Conservation (phyloP, 2,888 invertebrate species). For the Stenichneumon culpator region DNA sequence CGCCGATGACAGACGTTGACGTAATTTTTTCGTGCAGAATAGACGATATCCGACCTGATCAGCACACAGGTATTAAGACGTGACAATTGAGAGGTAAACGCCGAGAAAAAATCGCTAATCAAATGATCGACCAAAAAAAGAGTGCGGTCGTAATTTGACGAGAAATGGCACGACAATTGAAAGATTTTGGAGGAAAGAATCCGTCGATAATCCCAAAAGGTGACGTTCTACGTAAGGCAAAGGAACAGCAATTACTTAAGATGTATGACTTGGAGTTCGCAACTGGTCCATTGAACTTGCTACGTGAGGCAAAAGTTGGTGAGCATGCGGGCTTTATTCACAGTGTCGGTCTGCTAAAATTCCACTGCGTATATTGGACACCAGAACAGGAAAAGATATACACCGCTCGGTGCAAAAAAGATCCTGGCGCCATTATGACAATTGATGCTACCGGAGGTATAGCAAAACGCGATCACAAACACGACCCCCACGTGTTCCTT, state of each 20-base stretch:
- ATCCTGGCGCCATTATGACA: constrained; percentile 39
- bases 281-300: constrained; percentile 48
- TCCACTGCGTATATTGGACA: constrained; percentile 55
- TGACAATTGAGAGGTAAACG: constrained; percentile 60
- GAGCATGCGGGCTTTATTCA: constrained; percentile 65
- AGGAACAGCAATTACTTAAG: constrained; percentile 65
- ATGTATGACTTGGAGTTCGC: constrained; percentile 51
- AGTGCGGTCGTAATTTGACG: constrained; percentile 60
- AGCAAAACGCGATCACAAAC: constrained; percentile 11
- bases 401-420: constrained; percentile 38
- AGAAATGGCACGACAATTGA: constrained; percentile 48
- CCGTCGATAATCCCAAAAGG: too few species aligned
- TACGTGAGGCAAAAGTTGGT: constrained; percentile 43
- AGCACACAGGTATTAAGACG: constrained; percentile 48
- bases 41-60: constrained; percentile 50
- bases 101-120: constrained; percentile 52
- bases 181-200: constrained; percentile 50
- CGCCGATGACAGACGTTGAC: constrained; percentile 57
- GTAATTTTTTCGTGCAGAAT: constrained; percentile 55
- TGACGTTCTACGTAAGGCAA: constrained; percentile 54
- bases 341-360: constrained; percentile 53
- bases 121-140: constrained; percentile 60
- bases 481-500: constrained; percentile 52
- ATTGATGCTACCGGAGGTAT: constrained; percentile 61
- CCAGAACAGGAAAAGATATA: constrained; percentile 51